phyloP scores from a whole-genome alignment of 2,888 invertebrate genomes.

The Philereme transversata region DNA sequence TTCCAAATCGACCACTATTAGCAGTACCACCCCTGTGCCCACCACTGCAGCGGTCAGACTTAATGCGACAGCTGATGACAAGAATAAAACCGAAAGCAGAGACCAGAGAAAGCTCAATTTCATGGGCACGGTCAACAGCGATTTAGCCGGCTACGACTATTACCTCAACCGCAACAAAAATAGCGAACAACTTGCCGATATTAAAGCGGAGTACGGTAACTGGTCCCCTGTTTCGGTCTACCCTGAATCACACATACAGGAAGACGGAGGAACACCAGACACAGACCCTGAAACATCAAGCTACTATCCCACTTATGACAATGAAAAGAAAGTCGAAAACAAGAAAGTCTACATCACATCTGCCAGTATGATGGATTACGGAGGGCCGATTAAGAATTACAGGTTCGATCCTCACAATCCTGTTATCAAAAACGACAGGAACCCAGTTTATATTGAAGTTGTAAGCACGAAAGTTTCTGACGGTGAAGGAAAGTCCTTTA shows the following conservation, averaged over 20 bases:
- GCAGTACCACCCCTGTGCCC: slow-evolving; percentile 57
- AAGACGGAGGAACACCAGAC: slow-evolving; percentile 69
- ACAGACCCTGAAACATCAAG: slow-evolving; percentile 70
- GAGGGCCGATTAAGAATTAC: slow-evolving; percentile 72
- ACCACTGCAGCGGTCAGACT: slow-evolving; percentile 63
- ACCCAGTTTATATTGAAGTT: slow-evolving; percentile 81
- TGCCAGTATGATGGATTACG: slow-evolving; percentile 71
- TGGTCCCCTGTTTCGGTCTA: slow-evolving; percentile 81
- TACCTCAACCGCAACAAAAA: slow-evolving; percentile 73
- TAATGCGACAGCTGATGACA: slow-evolving; percentile 56
- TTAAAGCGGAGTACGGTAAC: slow-evolving; percentile 80
- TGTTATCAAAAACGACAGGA: slow-evolving; percentile 81
- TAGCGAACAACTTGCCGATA: slow-evolving; percentile 69
- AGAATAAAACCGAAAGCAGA: slow-evolving; percentile 72
- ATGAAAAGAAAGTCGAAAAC: slow-evolving; percentile 69
- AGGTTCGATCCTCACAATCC: slow-evolving; percentile 79
- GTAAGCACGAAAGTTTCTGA: slow-evolving; percentile 79
- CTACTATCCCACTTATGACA: slow-evolving; percentile 78
- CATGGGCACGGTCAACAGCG: slow-evolving; percentile 67
- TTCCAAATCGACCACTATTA: slow-evolving; percentile 68
- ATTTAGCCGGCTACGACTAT: slow-evolving; percentile 77
- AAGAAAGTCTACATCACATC: slow-evolving; percentile 80
- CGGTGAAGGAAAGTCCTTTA: slow-evolving; percentile 71
- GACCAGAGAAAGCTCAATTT: slow-evolving; percentile 76
- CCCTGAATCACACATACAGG: slow-evolving; percentile 76